phyloP scores from a whole-genome alignment of 2,888 invertebrate genomes.

The Mythimna lalbum region DNA sequence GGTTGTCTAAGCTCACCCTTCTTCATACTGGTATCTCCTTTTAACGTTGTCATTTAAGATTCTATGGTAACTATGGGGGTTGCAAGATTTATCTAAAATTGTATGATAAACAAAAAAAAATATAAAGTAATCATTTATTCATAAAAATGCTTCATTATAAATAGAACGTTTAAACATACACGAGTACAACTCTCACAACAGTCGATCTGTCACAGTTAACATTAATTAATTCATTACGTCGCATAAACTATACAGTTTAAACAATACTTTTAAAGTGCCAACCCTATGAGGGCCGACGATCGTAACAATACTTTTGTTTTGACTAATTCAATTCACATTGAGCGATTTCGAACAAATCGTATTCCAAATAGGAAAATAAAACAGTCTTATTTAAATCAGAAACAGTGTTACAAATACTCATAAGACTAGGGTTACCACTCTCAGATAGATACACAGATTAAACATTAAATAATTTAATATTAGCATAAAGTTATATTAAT shows the following conservation, averaged over 20 bases:
- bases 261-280: slow-evolving; percentile 68
- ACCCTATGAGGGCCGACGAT: slow-evolving; percentile 54
- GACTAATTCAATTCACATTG: slow-evolving; percentile 64
- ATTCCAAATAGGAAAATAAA: slow-evolving; percentile 65
- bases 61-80: no score
- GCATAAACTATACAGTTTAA: slow-evolving; percentile 72
- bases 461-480: slow-evolving; percentile 74
- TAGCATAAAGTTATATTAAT: slow-evolving; percentile 71
- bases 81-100: no score
- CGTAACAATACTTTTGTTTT: slow-evolving; percentile 65
- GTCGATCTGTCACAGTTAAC: slow-evolving; percentile 68
- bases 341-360: slow-evolving; percentile 61
- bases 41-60: no score
- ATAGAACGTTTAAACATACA: slow-evolving; percentile 81
- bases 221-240: slow-evolving; percentile 77
- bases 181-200: slow-evolving; percentile 74
- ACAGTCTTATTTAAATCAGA: slow-evolving; percentile 85
- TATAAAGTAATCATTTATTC: slow-evolving; percentile 81
- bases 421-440: slow-evolving; percentile 80
- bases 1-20: no score
- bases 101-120: slow-evolving; percentile 36
- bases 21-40: no score
- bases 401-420: slow-evolving; percentile 74
- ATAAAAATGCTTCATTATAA: slow-evolving; percentile 88
- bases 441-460: slow-evolving; percentile 73